phyloP scores from a whole-genome alignment of 2,888 invertebrate genomes.

The Drosophila phalerata region DNA sequence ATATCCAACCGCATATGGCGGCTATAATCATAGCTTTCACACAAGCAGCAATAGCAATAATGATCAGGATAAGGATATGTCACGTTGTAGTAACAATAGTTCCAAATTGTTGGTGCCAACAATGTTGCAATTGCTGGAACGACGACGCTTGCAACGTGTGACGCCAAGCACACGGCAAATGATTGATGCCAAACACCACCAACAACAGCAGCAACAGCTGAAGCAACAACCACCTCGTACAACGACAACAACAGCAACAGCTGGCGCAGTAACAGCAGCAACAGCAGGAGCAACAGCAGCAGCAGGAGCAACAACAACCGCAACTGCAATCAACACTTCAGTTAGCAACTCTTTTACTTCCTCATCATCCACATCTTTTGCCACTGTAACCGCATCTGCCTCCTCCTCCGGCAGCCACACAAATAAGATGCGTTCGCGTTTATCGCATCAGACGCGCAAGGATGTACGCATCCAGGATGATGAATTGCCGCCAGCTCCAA shows the following conservation, averaged over 20 bases:
- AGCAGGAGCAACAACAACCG: conserved; percentile 2
- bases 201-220: conserved; percentile 13
- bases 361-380: background rate
- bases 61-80: conserved; percentile 6
- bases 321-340: background rate
- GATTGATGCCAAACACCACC: conserved; percentile 2
- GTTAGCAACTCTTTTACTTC: background rate
- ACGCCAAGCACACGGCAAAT: conserved; percentile 57
- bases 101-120: conserved; percentile 88
- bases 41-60: conserved; percentile 15
- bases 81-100: conserved; percentile 30
- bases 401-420: conserved; percentile 34
- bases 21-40: conserved; percentile 8
- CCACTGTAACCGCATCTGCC: background rate
- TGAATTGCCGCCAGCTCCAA: conserved; percentile 84
- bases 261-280: conserved; percentile 2
- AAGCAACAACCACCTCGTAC: conserved; percentile 47
- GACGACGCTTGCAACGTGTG: conserved; percentile 88
- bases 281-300: conserved; percentile 20
- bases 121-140: conserved; percentile 88
- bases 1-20: conserved; percentile 36
- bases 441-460: conserved; percentile 67
- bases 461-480: conserved; percentile 76
- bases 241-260: conserved; percentile 42
- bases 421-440: conserved; percentile 65